These are phyloP conservation scores for Apoda limacodes DNA, from an alignment of 2,888 invertebrate species.

Conservation along the genomic window DNA sequence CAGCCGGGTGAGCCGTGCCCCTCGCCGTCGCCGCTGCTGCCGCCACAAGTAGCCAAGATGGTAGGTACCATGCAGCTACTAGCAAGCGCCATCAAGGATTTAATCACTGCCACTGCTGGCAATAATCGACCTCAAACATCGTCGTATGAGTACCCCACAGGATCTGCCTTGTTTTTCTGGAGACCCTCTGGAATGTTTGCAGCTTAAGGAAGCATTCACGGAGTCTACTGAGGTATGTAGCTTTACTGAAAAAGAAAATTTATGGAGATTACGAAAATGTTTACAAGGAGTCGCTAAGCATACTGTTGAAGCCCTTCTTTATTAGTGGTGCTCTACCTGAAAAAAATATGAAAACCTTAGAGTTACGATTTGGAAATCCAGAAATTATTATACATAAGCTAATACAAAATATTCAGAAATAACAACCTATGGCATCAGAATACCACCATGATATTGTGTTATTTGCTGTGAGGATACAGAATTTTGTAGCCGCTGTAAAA, in stretches of 20 bases:
- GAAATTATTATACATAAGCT: constrained; percentile 17
- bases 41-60: too few species aligned
- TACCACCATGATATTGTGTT: constrained; percentile 19
- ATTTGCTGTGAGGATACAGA: constrained; percentile 19
- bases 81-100: constrained; percentile 1
- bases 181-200: constrained; percentile 22
- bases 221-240: constrained; percentile 20
- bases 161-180: constrained; percentile 18
- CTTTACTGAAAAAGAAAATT: constrained; percentile 20
- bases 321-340: constrained; percentile 17
- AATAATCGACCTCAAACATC: too few species aligned
- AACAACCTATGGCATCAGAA: constrained; percentile 13
- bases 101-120: too few species aligned
- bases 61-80: too few species aligned
- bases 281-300: constrained; percentile 20
- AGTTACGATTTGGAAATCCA: constrained; percentile 20
- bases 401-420: constrained; percentile 16
- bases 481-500: constrained; percentile 16
- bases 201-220: constrained; percentile 19
- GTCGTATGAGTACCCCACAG: constrained; percentile 15
- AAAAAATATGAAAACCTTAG: constrained; percentile 15
- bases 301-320: constrained; percentile 17
- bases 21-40: too few species aligned
- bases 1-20: too few species aligned
- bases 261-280: constrained; percentile 21